phyloP scores from a whole-genome alignment of 2,113 vertebrate genomes.

The Mesembrinibis cayennensis region DNA sequence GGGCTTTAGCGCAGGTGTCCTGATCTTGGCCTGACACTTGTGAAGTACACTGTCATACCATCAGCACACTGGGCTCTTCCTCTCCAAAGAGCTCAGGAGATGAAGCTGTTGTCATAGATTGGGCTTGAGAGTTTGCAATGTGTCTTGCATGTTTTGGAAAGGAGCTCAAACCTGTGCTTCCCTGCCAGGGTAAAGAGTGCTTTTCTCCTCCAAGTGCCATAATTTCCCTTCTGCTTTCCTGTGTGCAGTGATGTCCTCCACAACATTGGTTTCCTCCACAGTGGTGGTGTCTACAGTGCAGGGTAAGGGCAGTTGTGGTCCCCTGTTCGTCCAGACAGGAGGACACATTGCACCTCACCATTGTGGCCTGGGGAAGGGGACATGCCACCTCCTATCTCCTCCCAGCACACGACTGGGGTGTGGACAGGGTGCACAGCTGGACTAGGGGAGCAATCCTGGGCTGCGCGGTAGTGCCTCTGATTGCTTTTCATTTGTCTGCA shows the following conservation, averaged over 20 bases:
- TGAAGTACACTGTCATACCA: background rate
- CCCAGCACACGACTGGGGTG: accelerated
- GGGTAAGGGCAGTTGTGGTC: background rate
- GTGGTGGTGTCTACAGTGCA: background rate
- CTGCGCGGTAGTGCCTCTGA: background rate
- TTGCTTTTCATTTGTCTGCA: background rate
- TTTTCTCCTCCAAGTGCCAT: background rate
- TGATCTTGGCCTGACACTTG: background rate
- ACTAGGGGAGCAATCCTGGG: background rate
- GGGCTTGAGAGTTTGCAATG: background rate
- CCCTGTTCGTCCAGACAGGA: accelerated
- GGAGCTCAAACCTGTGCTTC: background rate
- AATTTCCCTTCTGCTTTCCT: background rate
- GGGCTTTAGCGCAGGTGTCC: background rate
- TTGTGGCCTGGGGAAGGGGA: background rate
- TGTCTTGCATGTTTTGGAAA: background rate
- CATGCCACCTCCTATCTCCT: background rate
- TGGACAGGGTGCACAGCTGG: background rate
- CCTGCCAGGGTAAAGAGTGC: background rate
- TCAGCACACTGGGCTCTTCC: background rate
- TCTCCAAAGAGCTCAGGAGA: background rate
- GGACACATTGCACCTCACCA: background rate
- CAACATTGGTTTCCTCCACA: background rate
- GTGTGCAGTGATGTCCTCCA: background rate
- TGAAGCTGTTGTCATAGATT: background rate